phyloP scores from a whole-genome alignment of 2,113 vertebrate species.

The Pithys albifrons region DNA sequence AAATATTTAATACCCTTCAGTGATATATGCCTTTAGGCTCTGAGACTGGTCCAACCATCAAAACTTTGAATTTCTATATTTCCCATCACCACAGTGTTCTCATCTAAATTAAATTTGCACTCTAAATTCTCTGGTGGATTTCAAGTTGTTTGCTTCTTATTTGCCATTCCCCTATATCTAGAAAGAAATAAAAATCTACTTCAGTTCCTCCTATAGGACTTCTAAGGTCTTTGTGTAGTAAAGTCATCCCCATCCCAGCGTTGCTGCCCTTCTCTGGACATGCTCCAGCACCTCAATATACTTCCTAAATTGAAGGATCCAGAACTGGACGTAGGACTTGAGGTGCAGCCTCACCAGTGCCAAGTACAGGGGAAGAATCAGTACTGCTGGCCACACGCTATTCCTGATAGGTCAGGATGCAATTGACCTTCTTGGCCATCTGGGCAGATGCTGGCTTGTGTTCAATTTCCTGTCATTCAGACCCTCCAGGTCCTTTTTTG shows the following conservation, averaged over 20 bases:
- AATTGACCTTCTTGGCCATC: too few relatives aligned
- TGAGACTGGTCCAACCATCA: slow-evolving; percentile 38
- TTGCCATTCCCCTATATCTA: neutral
- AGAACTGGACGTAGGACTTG: too few relatives aligned
- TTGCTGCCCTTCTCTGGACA: too few relatives aligned
- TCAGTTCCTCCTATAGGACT: neutral
- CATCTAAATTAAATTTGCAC: slow-evolving; percentile 44
- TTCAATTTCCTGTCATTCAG: too few relatives aligned
- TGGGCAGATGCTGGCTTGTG: too few relatives aligned
- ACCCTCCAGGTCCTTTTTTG: too few relatives aligned
- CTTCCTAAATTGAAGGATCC: too few relatives aligned
- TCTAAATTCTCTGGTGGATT: slow-evolving; percentile 27
- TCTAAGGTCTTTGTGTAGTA: neutral
- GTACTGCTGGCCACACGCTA: too few relatives aligned
- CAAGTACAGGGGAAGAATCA: too few relatives aligned
- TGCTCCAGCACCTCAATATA: too few relatives aligned
- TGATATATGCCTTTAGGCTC: slow-evolving; percentile 67
- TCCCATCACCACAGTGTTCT: neutral
- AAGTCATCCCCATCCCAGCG: slow-evolving; percentile 12
- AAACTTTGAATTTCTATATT: slow-evolving; percentile 29
- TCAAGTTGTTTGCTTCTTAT: slow-evolving; percentile 35
- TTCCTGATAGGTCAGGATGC: too few relatives aligned
- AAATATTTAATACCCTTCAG: slow-evolving; percentile 76
- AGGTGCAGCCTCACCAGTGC: too few relatives aligned
- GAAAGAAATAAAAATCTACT: neutral